These are phyloP conservation scores for Crossocerus cetratus DNA, from an alignment of 2,888 invertebrate species.

Conservation along the genomic window DNA sequence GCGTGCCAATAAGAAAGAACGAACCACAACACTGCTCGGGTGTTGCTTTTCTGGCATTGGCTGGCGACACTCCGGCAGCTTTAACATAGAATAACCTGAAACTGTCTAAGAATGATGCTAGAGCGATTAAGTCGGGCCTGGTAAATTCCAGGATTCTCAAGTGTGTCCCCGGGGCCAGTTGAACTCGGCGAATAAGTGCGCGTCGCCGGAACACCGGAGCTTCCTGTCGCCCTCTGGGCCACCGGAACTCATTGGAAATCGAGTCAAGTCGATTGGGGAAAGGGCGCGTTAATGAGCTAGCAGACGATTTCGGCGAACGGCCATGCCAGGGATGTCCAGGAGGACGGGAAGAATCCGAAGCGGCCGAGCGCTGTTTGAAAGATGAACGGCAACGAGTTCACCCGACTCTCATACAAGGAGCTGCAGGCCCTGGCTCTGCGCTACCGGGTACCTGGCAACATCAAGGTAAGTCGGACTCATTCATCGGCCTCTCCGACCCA, in stretches of 20 bases:
- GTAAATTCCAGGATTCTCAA: too few relatives aligned
- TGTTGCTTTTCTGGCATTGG: too few relatives aligned
- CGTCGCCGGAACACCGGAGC: too few relatives aligned
- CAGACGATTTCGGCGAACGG: slow-evolving; percentile 50
- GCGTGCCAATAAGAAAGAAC: too few relatives aligned
- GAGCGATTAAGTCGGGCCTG: neutral
- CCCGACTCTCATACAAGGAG: slow-evolving; percentile 70
- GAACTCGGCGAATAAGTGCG: too few relatives aligned
- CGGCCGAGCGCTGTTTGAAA: slow-evolving; percentile 34
- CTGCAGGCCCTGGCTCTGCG: slow-evolving; percentile 69
- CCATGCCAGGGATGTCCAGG: slow-evolving; percentile 41
- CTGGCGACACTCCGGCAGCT: too few relatives aligned
- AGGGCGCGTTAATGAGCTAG: slow-evolving; percentile 23
- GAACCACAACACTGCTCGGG: too few relatives aligned
- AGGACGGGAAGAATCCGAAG: slow-evolving; percentile 22
- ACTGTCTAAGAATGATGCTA: neutral
- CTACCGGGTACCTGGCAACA: slow-evolving; percentile 71
- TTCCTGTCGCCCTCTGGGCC: too few relatives aligned
- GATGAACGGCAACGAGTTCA: slow-evolving; percentile 65
- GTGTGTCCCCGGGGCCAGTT: neutral
- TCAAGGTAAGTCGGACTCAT: slow-evolving; percentile 71
- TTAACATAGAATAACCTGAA: too few relatives aligned
- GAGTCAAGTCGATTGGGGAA: neutral
- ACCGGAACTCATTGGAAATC: neutral
- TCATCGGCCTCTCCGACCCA: neutral